Base-by-base conservation (phyloP, 2,797 vertebrate species). In the Arremon brunneinucha region DNA sequence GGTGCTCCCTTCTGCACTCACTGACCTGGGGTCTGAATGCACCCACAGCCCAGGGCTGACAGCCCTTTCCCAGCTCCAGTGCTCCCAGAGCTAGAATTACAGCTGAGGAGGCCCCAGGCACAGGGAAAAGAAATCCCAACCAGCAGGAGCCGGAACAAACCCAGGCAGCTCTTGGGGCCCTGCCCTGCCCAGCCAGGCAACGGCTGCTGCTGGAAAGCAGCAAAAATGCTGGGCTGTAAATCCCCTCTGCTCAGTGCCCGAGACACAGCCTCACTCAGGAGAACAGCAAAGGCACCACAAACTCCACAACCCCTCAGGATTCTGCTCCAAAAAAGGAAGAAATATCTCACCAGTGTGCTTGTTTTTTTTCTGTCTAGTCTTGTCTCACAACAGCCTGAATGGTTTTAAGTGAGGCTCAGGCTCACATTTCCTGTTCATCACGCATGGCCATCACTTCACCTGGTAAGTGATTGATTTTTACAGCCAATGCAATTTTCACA, bases 261-360 rank as follows among this genome's bases (percentile, higher is more conserved):
- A 80, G 41, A n/a, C n/a, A 63, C 4, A 19, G 27, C 11, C 21
- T 41, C 43, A 7, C 15, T 43, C 14, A 13, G 59, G 23, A 77
- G 7, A 0, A 1, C 47, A 64, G 41, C n/a, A 84, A 81, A 60
- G 32, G 41, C 28, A 4, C 1, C 50, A 37, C 6, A 52, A 60
- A 32, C 19, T 34, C 34, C 53, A 11, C 24, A 55, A 2, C 3
- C 6, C 13, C 34, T 49, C 55, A 32, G 46, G 34, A 49, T 67
- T 74, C 49, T 34, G 20, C 24, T 34, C 26, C 23, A 35, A 74
- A 87, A 23, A 4, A 7, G 6, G 6, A 7, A 11, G 46, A 77
- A 3, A 0, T 19, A n/a, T 47, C n/a, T 39, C 49, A 18, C 3
- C 2, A 1, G 5, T 4, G 9, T n/a, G 20, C n/a, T 81, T 81